Conservation (phyloP, 2,888 invertebrate genomes). For the Trissolcus japonicus region DNA sequence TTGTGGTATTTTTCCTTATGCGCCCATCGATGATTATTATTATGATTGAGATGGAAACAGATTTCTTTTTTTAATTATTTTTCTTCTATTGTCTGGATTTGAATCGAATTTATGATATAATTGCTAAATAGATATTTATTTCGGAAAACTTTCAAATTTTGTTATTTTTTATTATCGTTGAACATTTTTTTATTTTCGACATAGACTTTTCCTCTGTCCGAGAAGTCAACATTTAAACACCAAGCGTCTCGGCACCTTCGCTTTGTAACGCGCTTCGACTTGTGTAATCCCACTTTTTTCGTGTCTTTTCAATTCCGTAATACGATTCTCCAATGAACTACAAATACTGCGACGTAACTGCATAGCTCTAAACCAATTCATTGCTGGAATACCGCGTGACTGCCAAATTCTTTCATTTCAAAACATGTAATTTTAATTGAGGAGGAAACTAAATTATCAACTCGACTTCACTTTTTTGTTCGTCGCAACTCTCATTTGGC, state of each 20-base stretch:
- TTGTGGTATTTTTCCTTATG: constrained; percentile 20
- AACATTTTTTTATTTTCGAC: neutral
- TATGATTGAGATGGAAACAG: neutral
- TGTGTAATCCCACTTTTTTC: constrained; percentile 31
- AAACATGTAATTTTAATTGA: neutral
- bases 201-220: neutral
- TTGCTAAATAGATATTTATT: no score
- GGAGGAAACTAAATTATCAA: constrained; percentile 8
- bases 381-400: constrained; percentile 21
- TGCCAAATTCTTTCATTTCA: neutral
- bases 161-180: neutral
- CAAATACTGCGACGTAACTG: constrained; percentile 36
- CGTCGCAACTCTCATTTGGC: no score
- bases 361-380: constrained; percentile 22
- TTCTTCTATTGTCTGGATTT: no score
- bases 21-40: constrained; percentile 2
- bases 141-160: no score
- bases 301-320: constrained; percentile 40
- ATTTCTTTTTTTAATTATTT: neutral
- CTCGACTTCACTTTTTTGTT: no score
- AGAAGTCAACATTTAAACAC: constrained; percentile 22
- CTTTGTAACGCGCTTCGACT: constrained; percentile 21
- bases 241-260: constrained; percentile 22
- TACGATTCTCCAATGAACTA: constrained; percentile 33
- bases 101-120: no score